Conservation (phyloP, 2,113 vertebrate species). For the Ictalurus furcatus region DNA sequence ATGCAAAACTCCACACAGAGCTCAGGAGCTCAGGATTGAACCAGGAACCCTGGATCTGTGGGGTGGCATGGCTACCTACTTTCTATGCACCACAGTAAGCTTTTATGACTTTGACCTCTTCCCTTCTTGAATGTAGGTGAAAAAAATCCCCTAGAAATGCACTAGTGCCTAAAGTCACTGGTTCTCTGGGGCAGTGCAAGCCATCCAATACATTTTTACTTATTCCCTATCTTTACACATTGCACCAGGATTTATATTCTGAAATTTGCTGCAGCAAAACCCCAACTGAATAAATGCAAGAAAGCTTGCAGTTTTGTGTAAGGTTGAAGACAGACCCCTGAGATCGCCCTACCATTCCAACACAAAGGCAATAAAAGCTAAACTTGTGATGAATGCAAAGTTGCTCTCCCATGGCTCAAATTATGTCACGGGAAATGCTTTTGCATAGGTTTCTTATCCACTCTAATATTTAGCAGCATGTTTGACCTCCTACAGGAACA, state of each 20-base stretch:
- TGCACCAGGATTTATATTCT: constrained; percentile 6
- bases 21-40: background rate
- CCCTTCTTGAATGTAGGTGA: background rate
- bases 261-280: constrained; percentile 10
- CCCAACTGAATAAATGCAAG: constrained; percentile 6
- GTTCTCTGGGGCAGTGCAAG: background rate
- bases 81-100: background rate
- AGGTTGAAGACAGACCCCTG: constrained; percentile 25
- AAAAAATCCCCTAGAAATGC: background rate
- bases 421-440: constrained; percentile 37
- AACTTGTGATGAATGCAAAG: constrained; percentile 22
- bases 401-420: background rate
- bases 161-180: background rate
- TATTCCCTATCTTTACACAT: constrained; percentile 26
- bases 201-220: background rate
- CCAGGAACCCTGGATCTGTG: background rate
- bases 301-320: constrained; percentile 20
- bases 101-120: background rate
- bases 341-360: background rate
- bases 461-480: constrained; percentile 32
- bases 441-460: constrained; percentile 38
- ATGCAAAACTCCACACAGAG: background rate
- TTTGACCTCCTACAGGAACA: constrained; percentile 41
- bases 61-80: background rate
- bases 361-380: constrained; percentile 19